Evolutionary conservation across 2,797 vertebrate genomes (phyloP).

Genomic region (Lacerta bilineata): DNA sequence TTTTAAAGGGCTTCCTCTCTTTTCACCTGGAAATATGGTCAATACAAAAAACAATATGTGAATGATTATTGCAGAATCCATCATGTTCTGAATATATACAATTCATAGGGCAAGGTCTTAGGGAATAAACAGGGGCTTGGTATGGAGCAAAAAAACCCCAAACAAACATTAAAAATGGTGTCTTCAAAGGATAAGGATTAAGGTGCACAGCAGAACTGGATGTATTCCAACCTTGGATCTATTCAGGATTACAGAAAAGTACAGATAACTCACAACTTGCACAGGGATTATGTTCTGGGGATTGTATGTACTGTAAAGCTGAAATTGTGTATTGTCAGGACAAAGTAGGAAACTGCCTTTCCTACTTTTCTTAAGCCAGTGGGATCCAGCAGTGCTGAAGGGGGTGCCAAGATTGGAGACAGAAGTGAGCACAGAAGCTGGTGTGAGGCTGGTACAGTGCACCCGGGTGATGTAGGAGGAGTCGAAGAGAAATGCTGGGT

Average conservation of each 20-base stretch:
- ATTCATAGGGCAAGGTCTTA: slow-evolving; percentile 3
- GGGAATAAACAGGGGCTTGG: background rate
- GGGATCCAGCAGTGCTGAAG: too few species aligned
- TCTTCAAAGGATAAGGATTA: background rate
- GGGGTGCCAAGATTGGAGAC: too few species aligned
- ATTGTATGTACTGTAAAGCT: too few species aligned
- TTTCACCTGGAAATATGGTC: slow-evolving; percentile 12
- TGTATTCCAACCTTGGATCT: background rate
- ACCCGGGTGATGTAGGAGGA: too few species aligned
- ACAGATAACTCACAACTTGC: too few species aligned
- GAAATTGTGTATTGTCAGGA: too few species aligned
- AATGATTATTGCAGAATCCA: slow-evolving; percentile 18
- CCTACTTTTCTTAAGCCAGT: too few species aligned
- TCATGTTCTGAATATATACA: background rate
- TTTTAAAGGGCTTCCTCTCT: slow-evolving; percentile 17
- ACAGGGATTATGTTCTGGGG: too few species aligned
- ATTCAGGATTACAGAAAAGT: background rate
- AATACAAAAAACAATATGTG: slow-evolving; percentile 18
- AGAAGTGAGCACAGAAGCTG: too few species aligned
- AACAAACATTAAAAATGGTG: background rate
- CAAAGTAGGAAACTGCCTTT: too few species aligned
- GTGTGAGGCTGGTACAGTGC: too few species aligned
- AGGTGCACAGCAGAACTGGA: background rate
- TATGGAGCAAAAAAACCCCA: background rate
- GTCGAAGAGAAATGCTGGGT: too few species aligned